Conservation (phyloP, 2,113 vertebrate species). For the Trematocara unimaculatum region DNA sequence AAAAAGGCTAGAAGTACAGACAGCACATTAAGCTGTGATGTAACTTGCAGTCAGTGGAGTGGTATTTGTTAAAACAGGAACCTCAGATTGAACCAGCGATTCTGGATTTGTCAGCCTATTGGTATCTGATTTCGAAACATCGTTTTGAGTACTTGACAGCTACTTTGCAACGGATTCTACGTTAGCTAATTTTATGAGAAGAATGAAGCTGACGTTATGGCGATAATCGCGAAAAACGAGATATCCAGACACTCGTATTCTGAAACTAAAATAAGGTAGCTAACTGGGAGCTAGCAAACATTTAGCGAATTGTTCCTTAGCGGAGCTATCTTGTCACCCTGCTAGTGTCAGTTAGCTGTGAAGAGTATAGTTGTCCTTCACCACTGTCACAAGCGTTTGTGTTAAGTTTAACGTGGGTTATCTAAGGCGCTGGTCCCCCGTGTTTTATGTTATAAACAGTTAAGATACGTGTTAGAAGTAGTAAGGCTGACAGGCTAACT, state of each 20-base stretch:
- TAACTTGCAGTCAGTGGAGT: neutral
- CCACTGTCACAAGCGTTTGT: neutral
- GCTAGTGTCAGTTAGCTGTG: neutral
- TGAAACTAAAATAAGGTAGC: neutral
- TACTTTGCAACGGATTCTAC: neutral
- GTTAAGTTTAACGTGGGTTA: neutral
- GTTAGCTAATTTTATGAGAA: neutral
- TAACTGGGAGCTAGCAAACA: constrained; percentile 1
- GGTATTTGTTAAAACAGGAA: neutral
- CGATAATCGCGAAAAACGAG: neutral
- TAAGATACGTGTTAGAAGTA: neutral
- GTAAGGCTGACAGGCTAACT: neutral
- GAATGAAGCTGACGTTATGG: constrained; percentile 6
- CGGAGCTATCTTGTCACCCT: neutral
- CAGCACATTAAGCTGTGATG: neutral
- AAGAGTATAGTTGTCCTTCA: neutral
- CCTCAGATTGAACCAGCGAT: neutral
- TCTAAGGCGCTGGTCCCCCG: fast-evolving
- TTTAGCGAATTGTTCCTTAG: neutral
- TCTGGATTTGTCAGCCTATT: neutral
- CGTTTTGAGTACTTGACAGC: neutral
- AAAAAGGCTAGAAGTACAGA: neutral
- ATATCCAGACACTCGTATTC: neutral
- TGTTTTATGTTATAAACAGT: neutral
- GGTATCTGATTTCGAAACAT: neutral